Evolutionary conservation across 1,140 invertebrate species (phyloP).

Genomic region (Metopolophium dirhodum): DNA sequence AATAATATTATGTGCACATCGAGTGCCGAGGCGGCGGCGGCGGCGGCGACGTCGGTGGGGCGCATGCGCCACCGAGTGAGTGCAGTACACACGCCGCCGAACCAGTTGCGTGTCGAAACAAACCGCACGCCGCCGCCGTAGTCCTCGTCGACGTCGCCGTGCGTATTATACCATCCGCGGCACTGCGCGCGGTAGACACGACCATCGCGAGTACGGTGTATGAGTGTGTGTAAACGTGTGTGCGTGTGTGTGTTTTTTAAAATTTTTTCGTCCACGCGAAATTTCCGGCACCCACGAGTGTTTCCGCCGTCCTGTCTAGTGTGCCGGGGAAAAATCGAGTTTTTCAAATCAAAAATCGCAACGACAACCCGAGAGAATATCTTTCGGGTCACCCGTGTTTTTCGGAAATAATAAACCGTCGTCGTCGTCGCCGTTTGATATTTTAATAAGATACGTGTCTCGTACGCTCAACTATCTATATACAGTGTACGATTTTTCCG

Average conservation of each 20-base stretch:
- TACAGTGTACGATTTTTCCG: not conserved
- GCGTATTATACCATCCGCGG: not conserved
- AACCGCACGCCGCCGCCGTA: constrained; percentile 20
- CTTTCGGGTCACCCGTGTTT: no score
- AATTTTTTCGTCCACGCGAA: not conserved
- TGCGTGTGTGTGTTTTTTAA: not conserved
- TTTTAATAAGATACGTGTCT: not conserved
- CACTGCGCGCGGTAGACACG: constrained; percentile 3
- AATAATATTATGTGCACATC: constrained; percentile 5
- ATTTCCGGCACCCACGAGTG: not conserved
- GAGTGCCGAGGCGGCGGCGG: not conserved
- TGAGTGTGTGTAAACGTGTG: not conserved
- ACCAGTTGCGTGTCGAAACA: constrained; percentile 51
- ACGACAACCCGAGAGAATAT: not conserved
- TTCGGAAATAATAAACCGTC: not conserved
- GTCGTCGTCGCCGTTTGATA: not conserved
- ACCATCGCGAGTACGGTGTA: not conserved
- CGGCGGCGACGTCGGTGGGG: not conserved
- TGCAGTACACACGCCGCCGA: not conserved
- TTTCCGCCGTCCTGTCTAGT: not conserved
- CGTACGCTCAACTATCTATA: not conserved
- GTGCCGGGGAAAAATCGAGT: not conserved
- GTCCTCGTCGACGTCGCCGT: not conserved
- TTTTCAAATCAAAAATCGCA: no score
- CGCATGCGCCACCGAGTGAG: constrained; percentile 18